Evolutionary conservation across 2,797 vertebrate genomes (phyloP).

Genomic region (Melanotaenia boesemani): DNA sequence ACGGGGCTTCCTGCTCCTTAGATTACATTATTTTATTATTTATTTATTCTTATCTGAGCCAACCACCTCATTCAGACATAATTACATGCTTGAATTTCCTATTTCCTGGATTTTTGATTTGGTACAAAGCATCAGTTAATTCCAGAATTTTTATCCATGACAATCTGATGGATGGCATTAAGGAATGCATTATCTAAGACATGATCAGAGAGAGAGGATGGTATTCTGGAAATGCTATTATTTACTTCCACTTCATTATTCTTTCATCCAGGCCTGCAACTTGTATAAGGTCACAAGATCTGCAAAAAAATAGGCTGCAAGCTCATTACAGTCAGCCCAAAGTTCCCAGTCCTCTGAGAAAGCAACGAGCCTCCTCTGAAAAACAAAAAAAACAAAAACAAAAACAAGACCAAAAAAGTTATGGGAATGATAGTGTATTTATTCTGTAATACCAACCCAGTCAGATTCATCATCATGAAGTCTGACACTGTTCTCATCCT

Average conservation of each 20-base stretch:
- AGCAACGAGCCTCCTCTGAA: conserved; percentile 28
- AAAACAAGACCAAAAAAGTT: conserved; percentile 26
- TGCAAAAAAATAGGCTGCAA: conserved; percentile 53
- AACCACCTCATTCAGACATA: conserved; percentile 74
- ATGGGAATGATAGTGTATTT: conserved; percentile 65
- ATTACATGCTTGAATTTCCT: conserved; percentile 83
- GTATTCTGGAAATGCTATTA: conserved; percentile 51
- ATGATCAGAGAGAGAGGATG: conserved; percentile 60
- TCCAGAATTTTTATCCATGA: conserved; percentile 77
- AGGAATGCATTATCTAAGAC: conserved; percentile 73
- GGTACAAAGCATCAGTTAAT: conserved; percentile 76
- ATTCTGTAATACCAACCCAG: conserved; percentile 53
- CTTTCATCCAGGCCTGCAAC: conserved; percentile 43
- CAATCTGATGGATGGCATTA: conserved; percentile 78
- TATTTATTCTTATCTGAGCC: conserved; percentile 60
- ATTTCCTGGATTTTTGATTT: conserved; percentile 81
- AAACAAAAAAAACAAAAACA: conserved; percentile 50
- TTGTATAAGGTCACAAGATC: conserved; percentile 41
- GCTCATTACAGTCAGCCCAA: conserved; percentile 58
- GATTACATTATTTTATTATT: conserved; percentile 17
- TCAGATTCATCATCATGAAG: conserved; percentile 52
- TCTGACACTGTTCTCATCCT: conserved; percentile 53
- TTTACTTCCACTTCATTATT: conserved; percentile 58
- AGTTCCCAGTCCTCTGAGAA: conserved; percentile 54
- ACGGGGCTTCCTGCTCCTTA: conserved; percentile 50